Evolutionary conservation across 2,888 invertebrate genomes (phyloP), one percentile per base, ranked within the genome.

Genomic region (Patella pellucida): DNA sequence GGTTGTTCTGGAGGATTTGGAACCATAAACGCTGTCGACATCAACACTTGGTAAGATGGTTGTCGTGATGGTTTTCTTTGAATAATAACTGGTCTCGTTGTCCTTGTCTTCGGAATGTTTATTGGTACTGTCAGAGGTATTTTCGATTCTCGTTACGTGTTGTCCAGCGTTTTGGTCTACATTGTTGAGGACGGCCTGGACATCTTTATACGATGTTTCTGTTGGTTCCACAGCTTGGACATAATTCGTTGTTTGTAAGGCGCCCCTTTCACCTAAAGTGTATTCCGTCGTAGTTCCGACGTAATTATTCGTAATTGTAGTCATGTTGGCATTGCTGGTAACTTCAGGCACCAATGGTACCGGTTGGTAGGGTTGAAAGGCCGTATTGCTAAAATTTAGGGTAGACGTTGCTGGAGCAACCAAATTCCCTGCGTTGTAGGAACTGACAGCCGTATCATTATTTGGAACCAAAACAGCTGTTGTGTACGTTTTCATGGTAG

Each of bases 11-110:
- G 78, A 78, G 3, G 76, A 74, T 69, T 76, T 73, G 0, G 76
- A 76, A 19, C 76, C 76, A 72, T 79, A 79, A 73, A 71, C 73
- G 51, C 80, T 82, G 62, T 79, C 80, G n/a, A 68, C 67, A 15
- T 77, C 77, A 0, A 71, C 69, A 5, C 41, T 67, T 27, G 68
- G 67, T 52, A 72, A 69, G 14, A 71, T 50, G 52, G 67, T 71
- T 27, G 51, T 62, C 23, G 52, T 73, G 23, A 71, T 27, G 2
- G 75, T 68, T 9, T 68, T 71, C 1, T 68, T 68, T 9, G 75
- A 75, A 1, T 68, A 67, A 56, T 69, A 73, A 12, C 51, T 69
- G 23, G 68, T 31, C 15, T 73, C 69, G 31, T 52, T 68, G 52
- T 69, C 23, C 52, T 70, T 50, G 9, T 2, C n/a, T 23, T 71